Percentiles rank a stretch among this genome's conserved stretches.
These are phyloP conservation scores for Littorina saxatilis DNA, from an alignment of 1,140 invertebrate species.

Conservation along the genomic window DNA sequence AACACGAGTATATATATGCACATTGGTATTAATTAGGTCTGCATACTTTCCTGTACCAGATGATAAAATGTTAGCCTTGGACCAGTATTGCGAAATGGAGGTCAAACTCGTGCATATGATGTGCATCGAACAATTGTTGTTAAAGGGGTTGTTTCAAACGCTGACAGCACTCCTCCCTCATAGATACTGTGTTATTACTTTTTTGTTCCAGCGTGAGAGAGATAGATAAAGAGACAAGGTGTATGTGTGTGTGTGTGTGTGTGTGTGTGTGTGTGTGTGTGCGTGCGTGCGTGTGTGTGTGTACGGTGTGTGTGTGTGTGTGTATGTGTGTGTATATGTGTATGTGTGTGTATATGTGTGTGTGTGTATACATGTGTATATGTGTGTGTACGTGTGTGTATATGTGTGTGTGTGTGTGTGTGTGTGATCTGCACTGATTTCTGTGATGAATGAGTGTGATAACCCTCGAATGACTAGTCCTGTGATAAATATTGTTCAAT, in stretches of 20 bases:
- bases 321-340: slow-evolving; percentile 14
- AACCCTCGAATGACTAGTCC: not conserved
- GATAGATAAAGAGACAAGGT: not conserved
- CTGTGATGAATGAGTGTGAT: not conserved
- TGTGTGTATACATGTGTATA: too few relatives aligned
- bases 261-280: slow-evolving; percentile 19
- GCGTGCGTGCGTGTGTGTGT: slow-evolving; percentile 16
- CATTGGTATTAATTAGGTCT: too few relatives aligned
- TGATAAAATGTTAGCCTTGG: too few relatives aligned
- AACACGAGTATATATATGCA: too few relatives aligned
- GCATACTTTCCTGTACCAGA: too few relatives aligned
- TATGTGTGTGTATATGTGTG: slow-evolving; percentile 17
- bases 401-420: not conserved
- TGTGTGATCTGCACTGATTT: not conserved
- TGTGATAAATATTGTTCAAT: not conserved
- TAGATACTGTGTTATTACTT: too few relatives aligned
- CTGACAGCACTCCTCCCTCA: too few relatives aligned
- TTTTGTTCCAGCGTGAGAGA: too few relatives aligned
- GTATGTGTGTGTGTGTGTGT: not conserved
- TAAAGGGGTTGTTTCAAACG: too few relatives aligned
- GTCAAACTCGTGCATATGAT: not conserved
- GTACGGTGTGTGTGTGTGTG: not conserved
- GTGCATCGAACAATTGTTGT: too few relatives aligned
- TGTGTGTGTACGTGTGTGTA: not conserved
- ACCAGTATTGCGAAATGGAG: too few relatives aligned